A percentile compares a stretch with the other conserved stretches of the same genome.
These are phyloP conservation scores for Sebastolobus altivelis DNA, from an alignment of 2,797 vertebrate species.

Conservation along the genomic window DNA sequence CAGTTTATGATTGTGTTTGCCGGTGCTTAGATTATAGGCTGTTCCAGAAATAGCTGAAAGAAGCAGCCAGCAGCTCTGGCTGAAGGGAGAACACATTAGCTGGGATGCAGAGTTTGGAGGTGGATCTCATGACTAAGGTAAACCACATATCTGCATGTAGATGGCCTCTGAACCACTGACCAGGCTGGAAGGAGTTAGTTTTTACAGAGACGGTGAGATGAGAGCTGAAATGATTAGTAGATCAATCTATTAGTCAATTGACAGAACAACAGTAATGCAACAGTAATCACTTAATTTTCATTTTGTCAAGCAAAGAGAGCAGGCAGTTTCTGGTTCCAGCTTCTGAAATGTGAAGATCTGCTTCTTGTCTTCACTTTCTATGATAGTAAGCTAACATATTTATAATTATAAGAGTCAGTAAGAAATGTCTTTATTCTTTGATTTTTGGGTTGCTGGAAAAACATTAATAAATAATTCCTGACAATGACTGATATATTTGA, in stretches of 20 bases:
- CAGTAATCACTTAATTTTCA: neutral
- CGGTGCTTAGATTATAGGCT: constrained; percentile 4
- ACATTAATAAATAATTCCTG: no score
- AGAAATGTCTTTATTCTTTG: no score
- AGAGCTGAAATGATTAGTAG: neutral
- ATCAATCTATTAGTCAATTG: neutral
- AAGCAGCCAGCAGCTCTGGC: constrained; percentile 1
- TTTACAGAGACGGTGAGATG: neutral
- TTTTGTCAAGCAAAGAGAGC: neutral
- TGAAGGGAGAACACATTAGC: neutral
- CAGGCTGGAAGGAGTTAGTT: neutral
- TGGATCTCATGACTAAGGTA: constrained; percentile 7
- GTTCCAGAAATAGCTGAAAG: constrained; percentile 21
- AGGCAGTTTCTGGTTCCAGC: neutral
- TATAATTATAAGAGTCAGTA: no score
- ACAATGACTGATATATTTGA: no score
- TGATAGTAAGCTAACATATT: no score
- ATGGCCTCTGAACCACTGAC: neutral
- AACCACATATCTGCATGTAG: neutral
- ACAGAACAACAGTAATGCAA: neutral
- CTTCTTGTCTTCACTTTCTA: neutral
- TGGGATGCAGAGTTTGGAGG: neutral
- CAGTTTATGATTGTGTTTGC: constrained; percentile 18
- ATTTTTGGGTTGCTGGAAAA: no score
- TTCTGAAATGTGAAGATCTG: neutral